phyloP scores from a whole-genome alignment of 2,113 vertebrate genomes.

The Aspiorhynchus laticeps region DNA sequence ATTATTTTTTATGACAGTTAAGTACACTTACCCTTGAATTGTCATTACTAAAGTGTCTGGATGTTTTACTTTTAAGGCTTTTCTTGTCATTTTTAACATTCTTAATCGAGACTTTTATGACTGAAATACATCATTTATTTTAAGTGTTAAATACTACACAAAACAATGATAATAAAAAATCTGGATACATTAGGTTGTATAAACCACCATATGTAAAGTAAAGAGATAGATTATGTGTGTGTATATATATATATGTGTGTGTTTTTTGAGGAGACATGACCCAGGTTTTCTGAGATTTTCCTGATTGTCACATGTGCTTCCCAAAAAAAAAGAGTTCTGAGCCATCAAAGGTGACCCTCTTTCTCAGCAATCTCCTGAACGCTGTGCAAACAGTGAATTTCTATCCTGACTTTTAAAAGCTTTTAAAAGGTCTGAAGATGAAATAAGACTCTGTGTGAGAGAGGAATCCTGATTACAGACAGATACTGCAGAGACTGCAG shows the following conservation, averaged over 20 bases:
- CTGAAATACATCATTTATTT: neutral
- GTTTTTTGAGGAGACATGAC: no score
- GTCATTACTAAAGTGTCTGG: neutral
- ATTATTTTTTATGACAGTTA: neutral
- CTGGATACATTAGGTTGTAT: neutral
- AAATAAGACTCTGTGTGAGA: constrained; percentile 18
- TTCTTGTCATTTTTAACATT: neutral
- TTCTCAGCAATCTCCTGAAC: constrained; percentile 3
- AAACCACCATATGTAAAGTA: no score
- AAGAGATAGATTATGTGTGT: no score
- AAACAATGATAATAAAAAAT: neutral
- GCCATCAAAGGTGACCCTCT: constrained; percentile 16
- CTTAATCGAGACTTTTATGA: neutral
- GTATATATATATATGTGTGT: no score
- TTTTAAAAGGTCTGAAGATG: constrained; percentile 43
- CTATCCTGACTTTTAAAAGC: constrained; percentile 35
- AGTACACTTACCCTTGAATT: neutral
- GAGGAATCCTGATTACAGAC: constrained; percentile 27
- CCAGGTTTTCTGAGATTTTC: no score
- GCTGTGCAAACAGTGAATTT: constrained; percentile 32
- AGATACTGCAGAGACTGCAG: constrained; percentile 26
- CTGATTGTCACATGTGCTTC: neutral
- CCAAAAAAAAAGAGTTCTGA: neutral
- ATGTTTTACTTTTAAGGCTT: neutral
- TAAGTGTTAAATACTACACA: neutral